A percentile compares a stretch with the other conserved stretches of the same genome.
Conservation (phyloP, 2,888 invertebrate species). For the Troglohyphantes excavatus region DNA sequence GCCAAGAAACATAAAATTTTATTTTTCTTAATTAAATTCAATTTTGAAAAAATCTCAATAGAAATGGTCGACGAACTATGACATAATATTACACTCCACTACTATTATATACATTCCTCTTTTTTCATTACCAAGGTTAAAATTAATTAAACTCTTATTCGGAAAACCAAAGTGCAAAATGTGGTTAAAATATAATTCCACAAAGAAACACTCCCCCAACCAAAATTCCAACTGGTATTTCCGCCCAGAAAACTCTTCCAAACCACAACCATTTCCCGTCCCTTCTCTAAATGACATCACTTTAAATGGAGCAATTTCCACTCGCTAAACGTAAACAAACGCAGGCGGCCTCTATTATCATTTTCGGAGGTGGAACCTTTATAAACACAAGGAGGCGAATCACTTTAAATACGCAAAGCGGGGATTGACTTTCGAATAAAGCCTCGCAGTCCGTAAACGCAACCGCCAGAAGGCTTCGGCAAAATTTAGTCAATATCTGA, state of each 20-base stretch:
- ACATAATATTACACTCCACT: too few relatives aligned
- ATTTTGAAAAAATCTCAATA: too few relatives aligned
- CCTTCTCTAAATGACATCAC: neutral
- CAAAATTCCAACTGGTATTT: neutral
- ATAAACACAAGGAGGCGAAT: conserved; percentile 19
- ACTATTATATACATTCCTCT: too few relatives aligned
- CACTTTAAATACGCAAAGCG: conserved; percentile 27
- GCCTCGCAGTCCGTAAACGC: conserved; percentile 35
- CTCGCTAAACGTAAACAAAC: neutral
- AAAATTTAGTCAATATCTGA: conserved; percentile 75
- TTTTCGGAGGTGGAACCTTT: neutral
- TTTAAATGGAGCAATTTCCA: neutral
- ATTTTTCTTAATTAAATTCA: too few relatives aligned
- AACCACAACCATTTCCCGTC: neutral
- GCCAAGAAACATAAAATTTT: too few relatives aligned
- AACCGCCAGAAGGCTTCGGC: conserved; percentile 45
- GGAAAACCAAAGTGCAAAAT: too few relatives aligned
- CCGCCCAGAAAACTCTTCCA: neutral
- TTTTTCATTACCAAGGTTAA: too few relatives aligned
- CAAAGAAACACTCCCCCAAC: too few relatives aligned
- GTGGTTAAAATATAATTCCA: neutral
- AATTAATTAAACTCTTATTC: too few relatives aligned
- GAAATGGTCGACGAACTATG: too few relatives aligned
- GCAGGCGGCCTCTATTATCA: neutral
- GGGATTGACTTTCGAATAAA: conserved; percentile 58